Percentiles rank a stretch among this genome's conserved stretches.
These are phyloP conservation scores for Arctia plantaginis DNA, from an alignment of 2,888 invertebrate species.

Conservation along the genomic window DNA sequence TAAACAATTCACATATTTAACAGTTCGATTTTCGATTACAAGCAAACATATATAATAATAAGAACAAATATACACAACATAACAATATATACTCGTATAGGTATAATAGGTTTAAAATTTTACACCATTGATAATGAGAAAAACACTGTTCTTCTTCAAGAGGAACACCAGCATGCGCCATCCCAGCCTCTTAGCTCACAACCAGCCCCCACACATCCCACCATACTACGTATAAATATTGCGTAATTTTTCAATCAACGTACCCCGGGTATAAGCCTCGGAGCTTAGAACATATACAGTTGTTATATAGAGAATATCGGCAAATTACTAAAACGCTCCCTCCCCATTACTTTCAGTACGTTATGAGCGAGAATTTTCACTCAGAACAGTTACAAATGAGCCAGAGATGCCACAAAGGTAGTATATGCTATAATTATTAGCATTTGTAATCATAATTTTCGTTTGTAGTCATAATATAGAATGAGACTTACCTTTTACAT, in stretches of 20 bases:
- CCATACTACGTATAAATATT: conserved; percentile 40
- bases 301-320: conserved; percentile 57
- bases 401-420: conserved; percentile 53
- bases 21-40: no score
- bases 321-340: conserved; percentile 68
- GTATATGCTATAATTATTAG: conserved; percentile 14
- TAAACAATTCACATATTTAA: not conserved
- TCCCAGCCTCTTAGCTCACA: not conserved
- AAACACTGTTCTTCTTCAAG: not conserved
- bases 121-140: not conserved
- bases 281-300: conserved; percentile 22
- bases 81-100: no score
- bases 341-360: conserved; percentile 63
- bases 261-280: conserved; percentile 28
- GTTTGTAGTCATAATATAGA: no score
- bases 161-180: not conserved
- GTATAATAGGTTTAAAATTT: not conserved
- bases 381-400: conserved; percentile 51
- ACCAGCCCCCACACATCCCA: not conserved
- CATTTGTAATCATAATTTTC: no score
- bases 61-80: no score
- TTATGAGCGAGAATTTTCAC: conserved; percentile 68
- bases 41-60: no score
- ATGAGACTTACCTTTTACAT: no score
- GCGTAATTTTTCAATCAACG: conserved; percentile 52